Conservation (phyloP, 2,113 vertebrate species). For the Platichthys stellatus region DNA sequence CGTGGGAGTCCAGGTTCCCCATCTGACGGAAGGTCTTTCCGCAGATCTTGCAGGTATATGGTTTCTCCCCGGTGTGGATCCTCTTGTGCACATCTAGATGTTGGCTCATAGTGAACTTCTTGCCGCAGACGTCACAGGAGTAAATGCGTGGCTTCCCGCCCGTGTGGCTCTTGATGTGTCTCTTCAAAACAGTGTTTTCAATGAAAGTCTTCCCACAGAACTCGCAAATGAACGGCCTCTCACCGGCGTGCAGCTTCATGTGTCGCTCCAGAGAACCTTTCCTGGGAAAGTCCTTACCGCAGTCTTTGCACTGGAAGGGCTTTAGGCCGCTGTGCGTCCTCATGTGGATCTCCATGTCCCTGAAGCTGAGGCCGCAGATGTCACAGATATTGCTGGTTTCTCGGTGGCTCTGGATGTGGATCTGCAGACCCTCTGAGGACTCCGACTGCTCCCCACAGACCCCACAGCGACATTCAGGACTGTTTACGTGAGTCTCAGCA, state of each 20-base stretch:
- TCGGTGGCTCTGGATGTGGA: constrained; percentile 66
- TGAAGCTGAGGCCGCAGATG: constrained; percentile 63
- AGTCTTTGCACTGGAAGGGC: constrained; percentile 66
- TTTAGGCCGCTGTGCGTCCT: constrained; percentile 60
- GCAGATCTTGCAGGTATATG: constrained; percentile 77
- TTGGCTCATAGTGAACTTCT: constrained; percentile 78
- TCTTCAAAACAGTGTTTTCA: constrained; percentile 60
- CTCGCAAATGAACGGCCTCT: constrained; percentile 62
- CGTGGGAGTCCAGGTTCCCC: constrained; percentile 84
- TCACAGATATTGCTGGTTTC: constrained; percentile 69
- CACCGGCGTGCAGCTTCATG: constrained; percentile 55
- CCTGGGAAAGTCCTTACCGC: constrained; percentile 66
- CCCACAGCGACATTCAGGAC: constrained; percentile 33
- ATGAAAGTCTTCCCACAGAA: constrained; percentile 72
- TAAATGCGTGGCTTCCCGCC: constrained; percentile 54
- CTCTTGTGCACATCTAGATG: constrained; percentile 77
- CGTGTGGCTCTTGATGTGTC: constrained; percentile 70
- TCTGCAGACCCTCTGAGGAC: constrained; percentile 49
- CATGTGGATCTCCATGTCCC: constrained; percentile 69
- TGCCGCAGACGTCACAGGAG: constrained; percentile 73
- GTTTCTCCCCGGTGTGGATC: constrained; percentile 75
- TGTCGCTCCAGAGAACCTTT: constrained; percentile 72
- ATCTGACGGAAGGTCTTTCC: constrained; percentile 84
- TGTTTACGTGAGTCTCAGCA: constrained; percentile 50
- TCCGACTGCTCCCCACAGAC: constrained; percentile 53